phyloP scores from a whole-genome alignment of 2,888 invertebrate genomes.

The Meloe dianella region DNA sequence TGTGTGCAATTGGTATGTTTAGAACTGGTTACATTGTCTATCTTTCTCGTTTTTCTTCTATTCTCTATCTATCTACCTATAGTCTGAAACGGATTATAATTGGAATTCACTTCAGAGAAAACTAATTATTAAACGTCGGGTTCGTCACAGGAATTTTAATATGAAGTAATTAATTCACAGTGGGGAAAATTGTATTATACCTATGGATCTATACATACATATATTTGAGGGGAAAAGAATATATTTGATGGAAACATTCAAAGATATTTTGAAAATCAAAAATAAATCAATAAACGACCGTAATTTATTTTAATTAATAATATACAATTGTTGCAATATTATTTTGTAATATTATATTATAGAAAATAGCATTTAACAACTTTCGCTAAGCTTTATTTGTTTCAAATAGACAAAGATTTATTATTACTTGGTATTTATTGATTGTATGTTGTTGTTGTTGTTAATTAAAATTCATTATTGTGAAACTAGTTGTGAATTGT shows the following conservation, averaged over 20 bases:
- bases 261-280: neutral
- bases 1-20: conserved; percentile 1
- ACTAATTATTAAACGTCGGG: conserved; percentile 52
- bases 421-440: conserved; percentile 38
- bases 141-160: conserved; percentile 51
- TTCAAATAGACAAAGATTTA: conserved; percentile 43
- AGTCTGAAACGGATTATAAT: conserved; percentile 38
- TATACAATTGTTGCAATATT: conserved; percentile 16
- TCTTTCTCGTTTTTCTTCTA: neutral
- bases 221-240: conserved; percentile 12
- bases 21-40: neutral
- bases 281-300: neutral
- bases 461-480: conserved; percentile 14
- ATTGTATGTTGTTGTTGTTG: conserved; percentile 29
- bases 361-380: conserved; percentile 35
- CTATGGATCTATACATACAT: neutral
- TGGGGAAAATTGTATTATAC: conserved; percentile 28
- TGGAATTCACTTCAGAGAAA: conserved; percentile 50
- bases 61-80: neutral
- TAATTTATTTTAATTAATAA: neutral
- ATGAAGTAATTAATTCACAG: conserved; percentile 50
- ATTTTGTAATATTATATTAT: conserved; percentile 31
- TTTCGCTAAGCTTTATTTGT: conserved; percentile 43
- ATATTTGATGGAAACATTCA: conserved; percentile 19
- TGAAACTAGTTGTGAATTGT: conserved; percentile 5